Base-by-base conservation (phyloP, 2,888 invertebrate species). In the Tortricodes alternella region DNA sequence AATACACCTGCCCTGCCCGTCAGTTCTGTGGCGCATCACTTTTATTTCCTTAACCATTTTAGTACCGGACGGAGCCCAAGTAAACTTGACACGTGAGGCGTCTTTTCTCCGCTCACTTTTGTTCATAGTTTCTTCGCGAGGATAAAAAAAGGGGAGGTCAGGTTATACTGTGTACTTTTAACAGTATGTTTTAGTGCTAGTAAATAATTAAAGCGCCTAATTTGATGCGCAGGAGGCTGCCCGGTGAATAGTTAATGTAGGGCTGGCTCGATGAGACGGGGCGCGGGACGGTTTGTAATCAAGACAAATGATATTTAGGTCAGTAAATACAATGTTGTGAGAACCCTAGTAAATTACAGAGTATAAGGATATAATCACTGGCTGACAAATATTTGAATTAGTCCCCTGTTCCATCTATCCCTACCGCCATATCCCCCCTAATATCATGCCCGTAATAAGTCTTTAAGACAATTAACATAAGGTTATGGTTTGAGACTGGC, bases 131-230 rank as follows among this genome's bases (percentile, higher is more conserved):
- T 60, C 61, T 66, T 65, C 57, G 62, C 38, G 51, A 62, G 56
- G 59, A 35, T 62, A 65, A 62, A 62, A 70, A 67, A 62, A 70
- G 73, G 74, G 76, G 68, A 78, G 85, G 72, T 83, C 86, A 75
- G 59, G 65, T 67, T 78, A 70, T 62, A 60, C 67, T 80, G 80
- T 73, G 68, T 71, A 68, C 64, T 71, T 76, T 79, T 80, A 80
- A 77, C 79, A 74, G 74, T 74, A 75, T 67, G 83, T 85, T 89
- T 89, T 87, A 90, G 76, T 85, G 80, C 81, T 80, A 83, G 87
- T 89, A 88, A 89, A 90, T 88, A 89, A 88, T 86, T 85, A 85
- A 80, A 84, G 76, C 80, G 67, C 79, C 83, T 89, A 90, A 90
- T 90, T 90, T 89, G 89, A 89, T 90, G 89, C 74, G 85, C 75